Evolutionary conservation across 2,797 vertebrate genomes (phyloP).

Genomic region (Hapalemur alaotrensis): DNA sequence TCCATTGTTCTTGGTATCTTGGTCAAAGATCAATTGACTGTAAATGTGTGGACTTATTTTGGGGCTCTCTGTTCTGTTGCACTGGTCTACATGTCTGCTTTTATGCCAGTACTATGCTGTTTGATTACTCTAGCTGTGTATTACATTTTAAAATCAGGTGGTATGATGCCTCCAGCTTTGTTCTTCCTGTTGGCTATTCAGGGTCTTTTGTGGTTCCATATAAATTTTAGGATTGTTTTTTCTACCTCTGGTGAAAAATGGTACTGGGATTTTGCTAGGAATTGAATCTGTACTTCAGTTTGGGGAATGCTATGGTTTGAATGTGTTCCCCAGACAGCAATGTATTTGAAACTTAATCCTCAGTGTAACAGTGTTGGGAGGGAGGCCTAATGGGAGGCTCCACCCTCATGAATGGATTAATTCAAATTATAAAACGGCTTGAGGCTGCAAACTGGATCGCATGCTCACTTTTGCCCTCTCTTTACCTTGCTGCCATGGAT

Average conservation of each 20-base stretch:
- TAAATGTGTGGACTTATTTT: neutral
- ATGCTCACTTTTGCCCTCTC: neutral
- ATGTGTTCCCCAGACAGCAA: neutral
- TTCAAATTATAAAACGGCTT: neutral
- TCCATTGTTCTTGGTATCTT: neutral
- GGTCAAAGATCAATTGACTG: neutral
- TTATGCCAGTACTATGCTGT: neutral
- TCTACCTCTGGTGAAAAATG: neutral
- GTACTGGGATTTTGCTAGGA: neutral
- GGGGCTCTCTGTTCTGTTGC: neutral
- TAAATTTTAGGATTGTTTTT: neutral
- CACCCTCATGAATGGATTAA: neutral
- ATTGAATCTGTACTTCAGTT: neutral
- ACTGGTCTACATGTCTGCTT: neutral
- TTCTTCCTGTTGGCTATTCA: neutral
- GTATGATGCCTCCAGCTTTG: neutral
- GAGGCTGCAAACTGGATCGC: neutral
- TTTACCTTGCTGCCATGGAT: neutral
- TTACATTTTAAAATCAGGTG: neutral
- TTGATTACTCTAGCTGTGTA: neutral
- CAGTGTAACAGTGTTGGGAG: no score
- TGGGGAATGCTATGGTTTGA: neutral
- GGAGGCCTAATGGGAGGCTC: neutral
- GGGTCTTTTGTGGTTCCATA: neutral
- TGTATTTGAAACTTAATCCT: neutral